These are phyloP conservation scores for Regulus satrapa DNA, from an alignment of 2,113 vertebrate species.

Conservation along the genomic window DNA sequence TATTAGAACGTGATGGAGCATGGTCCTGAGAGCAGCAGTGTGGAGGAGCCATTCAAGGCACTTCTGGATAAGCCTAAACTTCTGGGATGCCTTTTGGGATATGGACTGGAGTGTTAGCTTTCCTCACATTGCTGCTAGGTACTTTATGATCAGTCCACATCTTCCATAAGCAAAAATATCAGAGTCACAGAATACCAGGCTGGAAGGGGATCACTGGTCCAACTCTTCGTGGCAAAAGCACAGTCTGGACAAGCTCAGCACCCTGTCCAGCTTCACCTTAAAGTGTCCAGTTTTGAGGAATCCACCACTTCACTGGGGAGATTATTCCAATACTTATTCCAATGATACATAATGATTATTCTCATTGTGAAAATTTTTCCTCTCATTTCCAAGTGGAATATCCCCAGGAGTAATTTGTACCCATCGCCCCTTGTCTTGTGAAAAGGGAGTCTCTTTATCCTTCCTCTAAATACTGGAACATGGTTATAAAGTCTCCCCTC, in stretches of 20 bases:
- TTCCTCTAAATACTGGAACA: background rate
- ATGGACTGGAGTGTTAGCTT: background rate
- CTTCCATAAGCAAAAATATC: background rate
- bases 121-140: fast-evolving
- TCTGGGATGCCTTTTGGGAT: background rate
- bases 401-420: background rate
- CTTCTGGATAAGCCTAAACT: background rate
- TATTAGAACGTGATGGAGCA: background rate
- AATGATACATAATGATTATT: background rate
- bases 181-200: background rate
- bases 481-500: background rate
- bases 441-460: background rate
- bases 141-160: background rate
- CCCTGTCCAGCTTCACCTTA: background rate
- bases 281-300: background rate
- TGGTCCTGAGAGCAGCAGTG: fast-evolving
- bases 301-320: background rate
- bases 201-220: background rate
- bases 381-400: background rate
- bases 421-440: background rate
- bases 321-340: background rate
- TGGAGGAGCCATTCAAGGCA: background rate
- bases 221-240: background rate
- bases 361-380: background rate
- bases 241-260: background rate